Evolutionary conservation across 2,888 invertebrate genomes (phyloP), one percentile per base, ranked within the genome.

Genomic region (Drosophila eohydei): DNA sequence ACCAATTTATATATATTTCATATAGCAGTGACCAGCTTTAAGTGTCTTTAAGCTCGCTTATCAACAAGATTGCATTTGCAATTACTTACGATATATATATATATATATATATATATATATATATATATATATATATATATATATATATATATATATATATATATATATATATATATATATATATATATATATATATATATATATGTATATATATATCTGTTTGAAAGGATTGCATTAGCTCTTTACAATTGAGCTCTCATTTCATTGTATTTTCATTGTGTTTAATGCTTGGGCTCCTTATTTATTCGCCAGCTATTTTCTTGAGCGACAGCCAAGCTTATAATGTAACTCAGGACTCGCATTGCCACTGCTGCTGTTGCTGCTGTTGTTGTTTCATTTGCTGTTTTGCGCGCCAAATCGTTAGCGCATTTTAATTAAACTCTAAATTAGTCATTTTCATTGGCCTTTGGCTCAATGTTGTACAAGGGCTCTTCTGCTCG

Each of bases 361-460:
- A 54, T 41, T 32, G 54, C 62, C 57, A 50, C 52, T 46, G 38
- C 12, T 67, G n/a, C 0, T 58, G 43, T n/a, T 63, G 61, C 8
- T 56, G 43, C 2, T 65, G 43, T 7, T 59, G 54, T 64, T 69
- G 34, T 30, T 66, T 59, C 43, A 48, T 52, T 64, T 58, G 59
- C 68, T 74, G 67, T 74, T 41, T 74, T 68, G 67, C 67, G 70
- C 65, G 72, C 65, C 77, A 78, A 87, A 81, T 88, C 86, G 83
- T 86, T 89, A 80, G 88, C 83, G 88, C 75, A 76, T 88, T 86
- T 86, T 86, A 86, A 86, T 89, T 85, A 86, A 86, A 88, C 78
- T 89, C 80, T 71, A 85, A 86, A 82, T 89, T 82, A 88, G 90
- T 88, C 80, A 88, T 90, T 88, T 85, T 78, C 88, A 80, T 85